Percentiles rank a stretch among this genome's conserved stretches.
phyloP scores from a whole-genome alignment of 2,888 invertebrate species.

The Diarsia brunnea region DNA sequence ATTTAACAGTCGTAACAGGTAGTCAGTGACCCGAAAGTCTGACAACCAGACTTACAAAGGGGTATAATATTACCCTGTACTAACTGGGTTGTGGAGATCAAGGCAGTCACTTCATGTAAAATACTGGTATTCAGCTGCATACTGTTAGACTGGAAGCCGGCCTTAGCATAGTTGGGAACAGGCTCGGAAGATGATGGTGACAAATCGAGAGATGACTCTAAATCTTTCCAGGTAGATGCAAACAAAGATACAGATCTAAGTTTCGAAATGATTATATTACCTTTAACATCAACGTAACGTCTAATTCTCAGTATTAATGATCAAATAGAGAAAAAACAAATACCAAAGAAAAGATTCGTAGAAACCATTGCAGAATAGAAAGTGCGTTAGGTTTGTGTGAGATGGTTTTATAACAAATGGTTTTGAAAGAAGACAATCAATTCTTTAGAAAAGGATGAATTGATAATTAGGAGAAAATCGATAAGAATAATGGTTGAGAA shows the following conservation, averaged over 20 bases:
- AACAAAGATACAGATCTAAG: neutral
- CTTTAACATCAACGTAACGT: constrained; percentile 7
- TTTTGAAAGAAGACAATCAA: neutral
- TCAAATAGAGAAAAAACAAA: constrained; percentile 42
- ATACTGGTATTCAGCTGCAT: too few species aligned
- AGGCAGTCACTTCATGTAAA: too few species aligned
- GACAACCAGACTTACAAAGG: too few species aligned
- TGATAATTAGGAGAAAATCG: neutral
- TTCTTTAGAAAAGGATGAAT: neutral
- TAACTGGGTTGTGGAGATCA: too few species aligned
- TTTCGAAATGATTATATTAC: constrained; percentile 12
- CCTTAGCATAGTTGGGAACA: too few species aligned
- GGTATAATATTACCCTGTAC: too few species aligned
- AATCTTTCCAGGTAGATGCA: neutral
- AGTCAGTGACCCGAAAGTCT: too few species aligned
- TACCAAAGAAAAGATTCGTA: constrained; percentile 41
- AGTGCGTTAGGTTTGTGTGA: constrained; percentile 26
- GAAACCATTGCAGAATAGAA: constrained; percentile 58
- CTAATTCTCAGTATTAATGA: constrained; percentile 46
- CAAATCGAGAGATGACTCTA: neutral
- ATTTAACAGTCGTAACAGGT: too few species aligned
- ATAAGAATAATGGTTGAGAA: neutral
- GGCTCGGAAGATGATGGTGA: neutral
- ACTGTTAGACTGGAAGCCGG: too few species aligned
- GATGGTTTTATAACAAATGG: constrained; percentile 36